Percentiles rank a stretch among this genome's conserved stretches.
Evolutionary conservation across 2,888 invertebrate species (phyloP).

Genomic region (Metacarcinus magister): DNA sequence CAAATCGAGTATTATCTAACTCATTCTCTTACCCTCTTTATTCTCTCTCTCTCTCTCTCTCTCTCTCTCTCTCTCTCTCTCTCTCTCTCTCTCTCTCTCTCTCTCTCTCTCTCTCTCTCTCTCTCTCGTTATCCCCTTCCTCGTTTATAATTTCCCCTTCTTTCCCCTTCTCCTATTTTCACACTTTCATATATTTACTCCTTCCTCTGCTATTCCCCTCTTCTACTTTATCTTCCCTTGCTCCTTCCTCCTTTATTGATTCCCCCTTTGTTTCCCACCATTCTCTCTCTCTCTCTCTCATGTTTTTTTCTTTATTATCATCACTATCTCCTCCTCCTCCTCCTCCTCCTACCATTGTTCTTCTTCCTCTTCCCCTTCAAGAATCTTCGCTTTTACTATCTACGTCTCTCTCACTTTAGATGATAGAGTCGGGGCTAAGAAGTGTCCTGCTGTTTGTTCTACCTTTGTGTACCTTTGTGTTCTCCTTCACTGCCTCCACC

Average conservation of each 20-base stretch:
- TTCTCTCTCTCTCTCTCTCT: not conserved
- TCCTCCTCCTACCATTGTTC: not conserved
- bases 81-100: not conserved
- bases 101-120: constrained; percentile 50
- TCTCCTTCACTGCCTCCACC: no score
- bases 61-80: not conserved
- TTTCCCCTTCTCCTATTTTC: constrained; percentile 39
- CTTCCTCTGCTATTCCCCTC: not conserved
- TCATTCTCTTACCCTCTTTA: not conserved
- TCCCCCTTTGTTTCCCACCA: not conserved
- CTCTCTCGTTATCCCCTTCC: constrained; percentile 38
- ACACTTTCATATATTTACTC: not conserved
- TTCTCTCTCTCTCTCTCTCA: not conserved
- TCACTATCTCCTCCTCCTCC: not conserved
- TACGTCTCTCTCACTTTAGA: no score
- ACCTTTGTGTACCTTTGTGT: no score
- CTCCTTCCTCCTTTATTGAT: constrained; percentile 41
- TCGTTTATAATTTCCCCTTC: constrained; percentile 16
- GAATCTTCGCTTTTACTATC: no score
- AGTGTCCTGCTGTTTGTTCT: no score
- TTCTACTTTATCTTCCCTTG: constrained; percentile 41
- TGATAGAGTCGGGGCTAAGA: no score
- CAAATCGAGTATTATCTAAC: not conserved
- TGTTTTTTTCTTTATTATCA: no score
- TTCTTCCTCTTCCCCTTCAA: no score